A percentile compares a stretch with the other conserved stretches of the same genome.
Conservation (phyloP, 2,888 invertebrate species). For the Meiosimyza platycephala region DNA sequence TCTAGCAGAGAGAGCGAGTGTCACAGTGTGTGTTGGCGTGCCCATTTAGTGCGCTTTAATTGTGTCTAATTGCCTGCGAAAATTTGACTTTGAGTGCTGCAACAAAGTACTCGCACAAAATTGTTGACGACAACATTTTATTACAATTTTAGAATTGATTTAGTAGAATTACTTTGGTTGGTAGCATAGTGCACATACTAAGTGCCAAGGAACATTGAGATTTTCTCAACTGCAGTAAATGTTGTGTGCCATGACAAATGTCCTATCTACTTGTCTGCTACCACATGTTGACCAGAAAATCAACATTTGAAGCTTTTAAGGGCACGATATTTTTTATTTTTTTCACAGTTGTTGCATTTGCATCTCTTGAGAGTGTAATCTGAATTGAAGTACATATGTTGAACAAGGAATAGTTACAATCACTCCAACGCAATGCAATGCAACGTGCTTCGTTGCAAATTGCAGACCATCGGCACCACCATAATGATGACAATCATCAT, state of each 20-base stretch:
- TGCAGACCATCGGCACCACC: constrained; percentile 5
- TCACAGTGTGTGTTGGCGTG: neutral
- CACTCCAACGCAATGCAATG: neutral
- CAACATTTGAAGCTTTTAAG: constrained; percentile 1
- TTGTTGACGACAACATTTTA: too few species aligned
- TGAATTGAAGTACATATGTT: constrained; percentile 8
- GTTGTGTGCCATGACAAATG: too few species aligned
- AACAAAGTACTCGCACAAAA: too few species aligned
- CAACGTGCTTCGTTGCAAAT: constrained; percentile 2
- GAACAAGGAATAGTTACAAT: neutral
- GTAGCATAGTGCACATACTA: too few species aligned
- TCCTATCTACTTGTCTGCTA: too few species aligned
- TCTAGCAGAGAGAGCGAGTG: too few species aligned
- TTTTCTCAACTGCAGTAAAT: too few species aligned
- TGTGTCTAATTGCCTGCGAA: constrained; percentile 42
- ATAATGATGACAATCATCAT: constrained; percentile 38
- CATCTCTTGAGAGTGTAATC: constrained; percentile 7
- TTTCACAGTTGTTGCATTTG: neutral
- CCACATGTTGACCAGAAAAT: constrained; percentile 3
- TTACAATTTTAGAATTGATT: too few species aligned
- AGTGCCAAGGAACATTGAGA: too few species aligned
- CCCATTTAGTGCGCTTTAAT: constrained; percentile 39
- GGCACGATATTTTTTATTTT: neutral
- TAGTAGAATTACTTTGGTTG: too few species aligned
- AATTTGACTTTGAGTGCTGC: constrained; percentile 19